Evolutionary conservation across 2,888 invertebrate species (phyloP).

Genomic region (Drosophila neoperkinsi): DNA sequence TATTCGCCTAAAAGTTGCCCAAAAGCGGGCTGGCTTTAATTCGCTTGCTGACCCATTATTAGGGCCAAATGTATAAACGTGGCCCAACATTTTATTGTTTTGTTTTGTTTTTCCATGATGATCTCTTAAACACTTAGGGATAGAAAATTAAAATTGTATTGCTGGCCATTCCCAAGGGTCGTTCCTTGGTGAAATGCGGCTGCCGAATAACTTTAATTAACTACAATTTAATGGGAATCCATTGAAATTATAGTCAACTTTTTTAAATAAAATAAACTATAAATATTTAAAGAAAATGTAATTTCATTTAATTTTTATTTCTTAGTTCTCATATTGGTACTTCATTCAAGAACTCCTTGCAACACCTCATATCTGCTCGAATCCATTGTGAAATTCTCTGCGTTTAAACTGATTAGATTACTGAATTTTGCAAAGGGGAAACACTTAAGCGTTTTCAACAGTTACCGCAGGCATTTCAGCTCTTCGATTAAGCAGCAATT

Average conservation of each 20-base stretch:
- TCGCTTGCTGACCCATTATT: conserved; percentile 34
- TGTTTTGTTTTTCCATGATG: conserved; percentile 23
- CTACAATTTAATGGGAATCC: not conserved
- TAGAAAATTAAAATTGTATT: conserved; percentile 10
- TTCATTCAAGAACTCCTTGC: not conserved
- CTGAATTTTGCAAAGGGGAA: not conserved
- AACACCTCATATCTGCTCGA: not conserved
- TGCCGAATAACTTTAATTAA: not conserved
- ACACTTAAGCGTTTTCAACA: conserved; percentile 19
- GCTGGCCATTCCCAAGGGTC: not conserved
- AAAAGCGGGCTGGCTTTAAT: conserved; percentile 30
- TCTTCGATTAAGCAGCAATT: conserved; percentile 4
- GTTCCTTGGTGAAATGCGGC: not conserved
- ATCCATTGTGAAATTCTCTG: not conserved
- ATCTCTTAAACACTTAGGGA: conserved; percentile 19
- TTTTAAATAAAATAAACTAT: not conserved
- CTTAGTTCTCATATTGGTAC: not conserved
- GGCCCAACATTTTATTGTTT: conserved; percentile 21
- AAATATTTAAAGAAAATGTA: not conserved
- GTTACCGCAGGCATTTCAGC: conserved; percentile 12
- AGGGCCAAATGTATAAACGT: conserved; percentile 40
- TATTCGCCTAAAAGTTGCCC: conserved; percentile 41
- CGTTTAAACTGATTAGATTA: conserved; percentile 6
- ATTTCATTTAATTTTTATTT: not conserved
- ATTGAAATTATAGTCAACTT: not conserved